These are phyloP conservation scores for Dicentrarchus labrax DNA, from an alignment of 2,113 vertebrate genomes.

Conservation along the genomic window DNA sequence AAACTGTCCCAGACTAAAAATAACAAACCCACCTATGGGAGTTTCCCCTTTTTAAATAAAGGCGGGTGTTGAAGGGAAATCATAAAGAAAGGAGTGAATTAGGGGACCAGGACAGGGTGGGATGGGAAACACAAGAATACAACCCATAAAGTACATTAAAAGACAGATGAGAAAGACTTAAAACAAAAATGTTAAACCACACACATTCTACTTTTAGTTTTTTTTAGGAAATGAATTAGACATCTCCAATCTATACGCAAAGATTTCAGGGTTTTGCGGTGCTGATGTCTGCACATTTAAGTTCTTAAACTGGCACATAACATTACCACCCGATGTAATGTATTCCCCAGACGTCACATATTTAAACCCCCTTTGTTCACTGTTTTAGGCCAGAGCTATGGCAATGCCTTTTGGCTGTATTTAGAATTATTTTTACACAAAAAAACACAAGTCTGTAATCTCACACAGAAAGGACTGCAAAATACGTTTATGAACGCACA, in stretches of 20 bases:
- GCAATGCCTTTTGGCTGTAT: not conserved
- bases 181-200: constrained; percentile 40
- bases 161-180: constrained; percentile 17
- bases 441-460: not conserved
- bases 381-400: not conserved
- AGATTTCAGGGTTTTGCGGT: constrained; percentile 36
- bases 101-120: constrained; percentile 57
- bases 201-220: constrained; percentile 39
- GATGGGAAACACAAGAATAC: constrained; percentile 61
- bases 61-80: constrained; percentile 49
- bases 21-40: constrained; percentile 76
- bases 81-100: constrained; percentile 68
- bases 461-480: constrained; percentile 13
- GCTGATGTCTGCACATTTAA: constrained; percentile 36
- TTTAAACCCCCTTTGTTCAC: not conserved
- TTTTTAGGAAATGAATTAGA: constrained; percentile 38
- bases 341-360: constrained; percentile 44
- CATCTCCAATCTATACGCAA: constrained; percentile 30
- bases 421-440: not conserved
- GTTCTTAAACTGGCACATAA: constrained; percentile 36
- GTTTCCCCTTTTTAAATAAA: constrained; percentile 46
- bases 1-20: constrained; percentile 61
- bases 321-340: constrained; percentile 52
- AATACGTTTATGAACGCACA: constrained; percentile 7
- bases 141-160: constrained; percentile 49